Evolutionary conservation across 2,888 invertebrate genomes (phyloP).

Genomic region (Rugalucina vietnamica): DNA sequence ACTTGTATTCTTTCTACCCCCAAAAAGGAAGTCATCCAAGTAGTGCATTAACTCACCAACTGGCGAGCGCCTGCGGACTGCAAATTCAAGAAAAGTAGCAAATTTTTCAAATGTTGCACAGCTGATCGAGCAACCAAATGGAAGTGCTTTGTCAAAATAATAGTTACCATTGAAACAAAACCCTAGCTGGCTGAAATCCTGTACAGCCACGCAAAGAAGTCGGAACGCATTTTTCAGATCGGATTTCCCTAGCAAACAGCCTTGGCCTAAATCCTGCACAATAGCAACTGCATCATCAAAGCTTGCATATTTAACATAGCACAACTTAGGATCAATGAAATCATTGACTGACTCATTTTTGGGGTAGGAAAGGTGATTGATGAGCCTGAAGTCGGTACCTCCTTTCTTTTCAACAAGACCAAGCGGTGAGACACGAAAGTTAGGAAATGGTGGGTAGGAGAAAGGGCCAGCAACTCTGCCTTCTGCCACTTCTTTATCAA

Average conservation of each 20-base stretch:
- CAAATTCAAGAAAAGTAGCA: slow-evolving; percentile 33
- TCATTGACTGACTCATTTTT: slow-evolving; percentile 13
- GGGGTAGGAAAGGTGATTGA: slow-evolving; percentile 30
- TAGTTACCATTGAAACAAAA: slow-evolving; percentile 24
- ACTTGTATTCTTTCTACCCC: slow-evolving; percentile 4
- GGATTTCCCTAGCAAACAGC: background rate
- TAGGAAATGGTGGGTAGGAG: background rate
- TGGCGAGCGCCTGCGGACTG: background rate
- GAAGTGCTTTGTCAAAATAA: slow-evolving; percentile 40
- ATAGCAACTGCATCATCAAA: slow-evolving; percentile 22
- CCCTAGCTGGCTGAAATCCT: slow-evolving; percentile 28
- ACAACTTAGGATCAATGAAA: slow-evolving; percentile 7
- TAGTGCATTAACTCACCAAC: slow-evolving; percentile 23
- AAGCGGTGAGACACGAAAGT: slow-evolving; percentile 28
- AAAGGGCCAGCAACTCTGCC: slow-evolving; percentile 40
- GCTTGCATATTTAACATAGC: slow-evolving; percentile 21
- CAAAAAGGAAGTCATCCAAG: slow-evolving; percentile 31
- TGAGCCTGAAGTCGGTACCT: background rate
- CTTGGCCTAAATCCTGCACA: slow-evolving; percentile 37
- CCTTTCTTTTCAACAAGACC: slow-evolving; percentile 27
- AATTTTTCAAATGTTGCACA: slow-evolving; percentile 27
- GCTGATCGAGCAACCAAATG: slow-evolving; percentile 32
- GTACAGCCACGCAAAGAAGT: slow-evolving; percentile 24
- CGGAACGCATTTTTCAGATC: slow-evolving; percentile 36
- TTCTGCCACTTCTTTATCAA: slow-evolving; percentile 25